Evolutionary conservation across 2,888 invertebrate genomes (phyloP), one percentile per base, ranked within the genome.

Genomic region (Flexamia atlantica): DNA sequence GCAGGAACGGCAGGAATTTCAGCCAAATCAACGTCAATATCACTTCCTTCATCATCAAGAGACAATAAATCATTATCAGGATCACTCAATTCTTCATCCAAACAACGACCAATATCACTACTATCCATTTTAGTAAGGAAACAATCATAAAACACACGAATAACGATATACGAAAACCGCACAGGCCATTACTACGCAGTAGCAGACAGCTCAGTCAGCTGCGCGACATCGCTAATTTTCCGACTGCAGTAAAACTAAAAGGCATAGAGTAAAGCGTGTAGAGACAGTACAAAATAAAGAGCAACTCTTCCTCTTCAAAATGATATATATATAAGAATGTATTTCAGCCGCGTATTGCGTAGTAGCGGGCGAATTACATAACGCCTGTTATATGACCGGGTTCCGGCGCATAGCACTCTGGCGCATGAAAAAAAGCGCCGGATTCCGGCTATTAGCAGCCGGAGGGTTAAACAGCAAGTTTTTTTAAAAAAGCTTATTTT

Each of bases 201-300:
- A 57, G 57, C 57, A 57, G 57, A 57, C 2, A 57, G 57, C 57
- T 12, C 4, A 17, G 12, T 84, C 83, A 86, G 89, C 2, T 46
- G 20, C 57, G 57, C 23, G 12, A 57, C 57, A 23, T 46, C 46
- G n/a, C n/a, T n/a, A n/a, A 17, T 46, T 9, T 46, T 46, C 17
- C 46, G 17, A 46, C 46, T 17, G 7, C 46, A 17, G 46, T 17
- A 12, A 17, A 12, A 2, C 7, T 12, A 12, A 7, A 17, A 17
- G 7, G 46, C 46, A 46, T 46, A 17, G 46, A 46, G 46, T 46
- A 57, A 23, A 23, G 20, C 23, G 14, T 57, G 3, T 57, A 57
- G 9, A 57, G 12, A 57, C 57, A 20, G 57, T 23, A 7, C 9
- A 5, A 57, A 23, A 23, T 7, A 57, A 20, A 57, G 57, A 20